Evolutionary conservation across 2,888 invertebrate genomes (phyloP).

Genomic region (Cheilosia soror): DNA sequence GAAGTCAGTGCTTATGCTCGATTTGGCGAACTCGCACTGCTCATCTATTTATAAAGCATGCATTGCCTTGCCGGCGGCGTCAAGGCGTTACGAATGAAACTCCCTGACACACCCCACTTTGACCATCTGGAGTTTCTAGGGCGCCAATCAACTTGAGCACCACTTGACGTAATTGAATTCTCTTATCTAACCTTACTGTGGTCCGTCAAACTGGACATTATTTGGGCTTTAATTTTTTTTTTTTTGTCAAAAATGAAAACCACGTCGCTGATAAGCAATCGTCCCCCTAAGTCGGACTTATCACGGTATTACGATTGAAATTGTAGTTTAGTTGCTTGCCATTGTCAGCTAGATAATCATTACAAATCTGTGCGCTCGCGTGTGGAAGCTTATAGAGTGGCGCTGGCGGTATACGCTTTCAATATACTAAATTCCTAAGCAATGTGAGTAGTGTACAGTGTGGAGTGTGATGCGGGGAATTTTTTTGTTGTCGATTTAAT

Average conservation of each 20-base stretch:
- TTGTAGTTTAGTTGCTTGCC: not conserved
- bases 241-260: not conserved
- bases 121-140: not conserved
- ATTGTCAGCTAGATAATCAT: constrained; percentile 21
- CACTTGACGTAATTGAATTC: constrained; percentile 12
- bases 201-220: not conserved
- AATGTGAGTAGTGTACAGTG: not conserved
- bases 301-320: constrained; percentile 13
- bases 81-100: not conserved
- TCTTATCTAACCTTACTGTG: constrained; percentile 21
- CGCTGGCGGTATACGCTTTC: not conserved
- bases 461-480: not conserved
- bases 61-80: not conserved
- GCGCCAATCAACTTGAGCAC: not conserved
- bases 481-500: not conserved
- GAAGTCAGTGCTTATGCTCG: no score
- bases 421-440: not conserved
- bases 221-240: not conserved
- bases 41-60: not conserved
- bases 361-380: constrained; percentile 10
- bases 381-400: constrained; percentile 2
- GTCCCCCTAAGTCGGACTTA: constrained; percentile 1
- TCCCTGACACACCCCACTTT: constrained; percentile 19
- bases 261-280: constrained; percentile 35
- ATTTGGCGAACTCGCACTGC: no score